phyloP scores from a whole-genome alignment of 2,797 vertebrate species.

The Salmo trutta region DNA sequence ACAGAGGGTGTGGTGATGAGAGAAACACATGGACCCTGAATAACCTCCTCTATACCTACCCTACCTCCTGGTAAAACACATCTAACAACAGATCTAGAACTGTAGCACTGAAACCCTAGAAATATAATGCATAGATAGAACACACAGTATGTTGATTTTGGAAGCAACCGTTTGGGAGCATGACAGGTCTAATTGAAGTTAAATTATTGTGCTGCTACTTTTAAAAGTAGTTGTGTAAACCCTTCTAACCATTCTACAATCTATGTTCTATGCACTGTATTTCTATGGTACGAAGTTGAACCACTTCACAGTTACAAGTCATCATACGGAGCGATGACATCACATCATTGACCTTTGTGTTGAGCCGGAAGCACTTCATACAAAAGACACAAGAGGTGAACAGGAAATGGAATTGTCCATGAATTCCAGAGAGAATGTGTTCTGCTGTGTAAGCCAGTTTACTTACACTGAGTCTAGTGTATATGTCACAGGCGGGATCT shows the following conservation, averaged over 20 bases:
- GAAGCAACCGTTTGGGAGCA: conserved; percentile 38
- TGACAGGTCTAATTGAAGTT: neutral
- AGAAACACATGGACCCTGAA: conserved; percentile 41
- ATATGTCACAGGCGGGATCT: too few species aligned
- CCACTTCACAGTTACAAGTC: conserved; percentile 55
- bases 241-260: conserved; percentile 17
- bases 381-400: conserved; percentile 68
- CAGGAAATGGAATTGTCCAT: conserved; percentile 50
- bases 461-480: neutral
- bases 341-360: conserved; percentile 33
- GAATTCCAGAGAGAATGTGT: conserved; percentile 51
- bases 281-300: conserved; percentile 55
- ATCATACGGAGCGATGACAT: conserved; percentile 32
- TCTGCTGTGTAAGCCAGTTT: conserved; percentile 31
- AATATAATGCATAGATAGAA: conserved; percentile 43
- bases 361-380: conserved; percentile 65
- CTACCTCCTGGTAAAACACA: conserved; percentile 18
- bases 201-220: neutral
- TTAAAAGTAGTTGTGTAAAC: neutral
- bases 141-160: conserved; percentile 28
- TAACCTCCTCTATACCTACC: conserved; percentile 28
- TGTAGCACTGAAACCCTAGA: conserved; percentile 24
- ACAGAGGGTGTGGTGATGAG: conserved; percentile 9
- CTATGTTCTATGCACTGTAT: conserved; percentile 10
- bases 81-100: neutral